Conservation (phyloP, 2,888 invertebrate species). For the Melinaea marsaeus region DNA sequence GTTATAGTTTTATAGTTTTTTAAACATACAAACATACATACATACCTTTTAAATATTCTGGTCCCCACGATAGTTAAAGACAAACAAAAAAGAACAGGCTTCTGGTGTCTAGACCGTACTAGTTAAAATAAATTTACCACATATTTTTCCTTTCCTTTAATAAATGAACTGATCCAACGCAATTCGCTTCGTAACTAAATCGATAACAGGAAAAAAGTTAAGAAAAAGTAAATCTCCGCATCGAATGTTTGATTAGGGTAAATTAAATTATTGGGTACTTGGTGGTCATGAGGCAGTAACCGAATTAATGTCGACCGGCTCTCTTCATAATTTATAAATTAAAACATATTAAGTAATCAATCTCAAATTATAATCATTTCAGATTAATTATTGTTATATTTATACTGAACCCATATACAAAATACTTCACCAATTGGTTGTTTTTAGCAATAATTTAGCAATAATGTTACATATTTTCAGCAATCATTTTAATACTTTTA, state of each 20-base stretch:
- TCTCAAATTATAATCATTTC: too few relatives aligned
- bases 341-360: too few relatives aligned
- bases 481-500: too few relatives aligned
- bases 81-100: background rate
- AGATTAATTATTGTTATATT: too few relatives aligned
- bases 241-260: constrained; percentile 16
- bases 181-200: constrained; percentile 5
- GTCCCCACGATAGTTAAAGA: too few relatives aligned
- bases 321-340: background rate
- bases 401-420: too few relatives aligned
- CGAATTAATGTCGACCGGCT: constrained; percentile 1
- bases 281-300: constrained; percentile 10
- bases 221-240: constrained; percentile 11
- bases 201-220: constrained; percentile 14
- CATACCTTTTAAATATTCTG: too few relatives aligned
- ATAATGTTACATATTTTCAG: too few relatives aligned
- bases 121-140: background rate
- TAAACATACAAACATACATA: too few relatives aligned
- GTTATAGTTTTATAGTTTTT: too few relatives aligned
- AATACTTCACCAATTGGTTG: too few relatives aligned
- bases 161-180: background rate
- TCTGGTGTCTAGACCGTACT: background rate
- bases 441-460: too few relatives aligned
- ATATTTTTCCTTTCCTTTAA: background rate
- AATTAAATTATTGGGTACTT: constrained; percentile 13